Percentiles rank a stretch among this genome's conserved stretches.
These are phyloP conservation scores for Microctenopoma steveboyesi DNA, from an alignment of 2,797 vertebrate species.

Conservation along the genomic window DNA sequence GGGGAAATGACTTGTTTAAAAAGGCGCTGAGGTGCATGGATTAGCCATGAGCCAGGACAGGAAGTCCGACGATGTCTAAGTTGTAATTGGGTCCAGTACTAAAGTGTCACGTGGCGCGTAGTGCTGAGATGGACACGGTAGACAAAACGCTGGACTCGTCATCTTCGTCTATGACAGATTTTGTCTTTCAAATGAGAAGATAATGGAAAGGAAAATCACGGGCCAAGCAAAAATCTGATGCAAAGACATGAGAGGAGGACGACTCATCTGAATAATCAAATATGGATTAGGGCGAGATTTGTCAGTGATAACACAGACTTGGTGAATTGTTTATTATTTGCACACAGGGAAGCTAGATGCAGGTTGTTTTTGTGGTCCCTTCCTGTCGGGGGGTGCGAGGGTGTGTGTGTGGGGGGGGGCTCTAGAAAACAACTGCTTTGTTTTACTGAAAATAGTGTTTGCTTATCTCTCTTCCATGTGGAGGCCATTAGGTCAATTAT, in stretches of 20 bases:
- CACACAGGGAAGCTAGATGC: slow-evolving; percentile 42
- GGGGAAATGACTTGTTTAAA: slow-evolving; percentile 76
- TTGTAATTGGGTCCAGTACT: slow-evolving; percentile 66
- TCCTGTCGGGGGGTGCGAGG: slow-evolving; percentile 53
- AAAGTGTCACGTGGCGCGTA: slow-evolving; percentile 37
- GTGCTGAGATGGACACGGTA: slow-evolving; percentile 13
- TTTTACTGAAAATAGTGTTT: slow-evolving; percentile 83
- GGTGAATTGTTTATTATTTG: slow-evolving; percentile 48
- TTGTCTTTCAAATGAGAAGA: slow-evolving; percentile 83
- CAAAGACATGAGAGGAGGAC: slow-evolving; percentile 59
- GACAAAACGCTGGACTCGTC: slow-evolving; percentile 27
- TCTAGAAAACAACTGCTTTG: slow-evolving; percentile 64
- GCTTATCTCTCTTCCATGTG: slow-evolving; percentile 86
- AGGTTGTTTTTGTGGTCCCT: slow-evolving; percentile 55
- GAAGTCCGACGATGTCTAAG: slow-evolving; percentile 69
- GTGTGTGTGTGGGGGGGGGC: too few species aligned
- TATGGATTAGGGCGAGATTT: slow-evolving; percentile 56
- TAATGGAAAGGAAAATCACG: slow-evolving; percentile 69
- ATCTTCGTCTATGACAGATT: slow-evolving; percentile 46
- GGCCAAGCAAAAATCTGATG: slow-evolving; percentile 67
- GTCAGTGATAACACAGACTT: slow-evolving; percentile 26
- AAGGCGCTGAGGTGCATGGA: slow-evolving; percentile 75
- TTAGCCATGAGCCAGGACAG: slow-evolving; percentile 75
- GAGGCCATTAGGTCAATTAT: slow-evolving; percentile 89
- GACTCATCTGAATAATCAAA: slow-evolving; percentile 83